Conservation (phyloP, 1,140 invertebrate genomes). For the Pygmarrhopalites habei region DNA sequence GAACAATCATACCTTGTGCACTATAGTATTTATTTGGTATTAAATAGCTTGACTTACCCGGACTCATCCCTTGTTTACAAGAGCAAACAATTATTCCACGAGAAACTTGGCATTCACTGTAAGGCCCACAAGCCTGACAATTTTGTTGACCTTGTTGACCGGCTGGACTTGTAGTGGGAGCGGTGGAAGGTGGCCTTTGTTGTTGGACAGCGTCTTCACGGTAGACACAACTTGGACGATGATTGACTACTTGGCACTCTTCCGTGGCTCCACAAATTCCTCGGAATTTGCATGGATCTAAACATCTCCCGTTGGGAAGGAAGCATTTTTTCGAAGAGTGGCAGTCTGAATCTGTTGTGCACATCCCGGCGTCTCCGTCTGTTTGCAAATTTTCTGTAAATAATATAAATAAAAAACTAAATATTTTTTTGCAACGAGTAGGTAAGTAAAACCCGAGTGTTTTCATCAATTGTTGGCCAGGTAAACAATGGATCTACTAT, state of each 20-base stretch:
- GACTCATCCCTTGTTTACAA: background rate
- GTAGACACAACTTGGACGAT: background rate
- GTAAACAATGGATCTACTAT: no score
- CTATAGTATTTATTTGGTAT: no score
- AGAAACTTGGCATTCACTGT: constrained; percentile 3
- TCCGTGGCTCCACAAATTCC: background rate
- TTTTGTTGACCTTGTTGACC: background rate
- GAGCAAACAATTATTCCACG: background rate
- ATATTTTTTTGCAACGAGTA: no score
- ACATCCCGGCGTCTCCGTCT: background rate
- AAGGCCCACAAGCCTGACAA: background rate
- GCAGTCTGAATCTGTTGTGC: background rate
- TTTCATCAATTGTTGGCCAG: no score
- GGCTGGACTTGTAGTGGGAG: no score
- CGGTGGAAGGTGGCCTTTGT: background rate
- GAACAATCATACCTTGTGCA: no score
- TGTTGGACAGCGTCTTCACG: background rate
- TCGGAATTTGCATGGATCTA: constrained; percentile 2
- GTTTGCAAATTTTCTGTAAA: no score
- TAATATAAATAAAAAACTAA: no score
- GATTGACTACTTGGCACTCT: background rate
- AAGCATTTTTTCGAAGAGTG: background rate
- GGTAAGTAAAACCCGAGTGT: no score
- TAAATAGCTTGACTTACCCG: no score
- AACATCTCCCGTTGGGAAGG: background rate